Evolutionary conservation across 2,113 vertebrate genomes (phyloP).

Genomic region (Pseudopipra pipra): DNA sequence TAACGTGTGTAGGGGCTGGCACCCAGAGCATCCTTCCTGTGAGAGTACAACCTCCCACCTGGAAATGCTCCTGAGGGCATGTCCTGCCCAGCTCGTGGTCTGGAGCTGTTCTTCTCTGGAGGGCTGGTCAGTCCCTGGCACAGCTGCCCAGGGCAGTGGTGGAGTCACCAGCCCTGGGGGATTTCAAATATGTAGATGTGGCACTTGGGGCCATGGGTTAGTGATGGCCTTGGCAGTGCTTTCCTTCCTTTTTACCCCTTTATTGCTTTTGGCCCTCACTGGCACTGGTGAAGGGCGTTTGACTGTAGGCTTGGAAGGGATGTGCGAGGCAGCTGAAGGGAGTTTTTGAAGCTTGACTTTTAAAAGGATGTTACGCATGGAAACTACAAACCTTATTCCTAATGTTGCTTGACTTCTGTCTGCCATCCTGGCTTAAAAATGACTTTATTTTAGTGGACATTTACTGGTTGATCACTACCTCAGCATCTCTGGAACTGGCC

Average conservation of each 20-base stretch:
- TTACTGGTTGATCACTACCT: background rate
- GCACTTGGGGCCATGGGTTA: too few relatives aligned
- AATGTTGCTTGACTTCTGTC: background rate
- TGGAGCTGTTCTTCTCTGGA: background rate
- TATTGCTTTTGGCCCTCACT: background rate
- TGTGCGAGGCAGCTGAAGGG: background rate
- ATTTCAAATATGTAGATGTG: background rate
- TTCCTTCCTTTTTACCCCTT: background rate
- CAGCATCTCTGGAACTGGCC: background rate
- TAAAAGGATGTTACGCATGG: too few relatives aligned
- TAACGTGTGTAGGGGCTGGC: rapidly evolving
- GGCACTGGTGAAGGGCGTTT: background rate
- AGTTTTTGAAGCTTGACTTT: background rate
- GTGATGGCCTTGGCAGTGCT: background rate
- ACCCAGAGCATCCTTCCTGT: background rate
- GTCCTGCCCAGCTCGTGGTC: background rate
- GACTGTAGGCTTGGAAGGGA: background rate
- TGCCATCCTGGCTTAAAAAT: background rate
- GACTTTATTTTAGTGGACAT: background rate
- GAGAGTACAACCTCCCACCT: background rate
- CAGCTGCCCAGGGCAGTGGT: background rate
- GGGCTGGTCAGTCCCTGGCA: background rate
- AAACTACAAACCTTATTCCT: background rate
- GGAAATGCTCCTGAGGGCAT: background rate
- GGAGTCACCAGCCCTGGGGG: background rate